These are phyloP conservation scores for Littorina saxatilis DNA, from an alignment of 1,140 invertebrate genomes.

Conservation along the genomic window DNA sequence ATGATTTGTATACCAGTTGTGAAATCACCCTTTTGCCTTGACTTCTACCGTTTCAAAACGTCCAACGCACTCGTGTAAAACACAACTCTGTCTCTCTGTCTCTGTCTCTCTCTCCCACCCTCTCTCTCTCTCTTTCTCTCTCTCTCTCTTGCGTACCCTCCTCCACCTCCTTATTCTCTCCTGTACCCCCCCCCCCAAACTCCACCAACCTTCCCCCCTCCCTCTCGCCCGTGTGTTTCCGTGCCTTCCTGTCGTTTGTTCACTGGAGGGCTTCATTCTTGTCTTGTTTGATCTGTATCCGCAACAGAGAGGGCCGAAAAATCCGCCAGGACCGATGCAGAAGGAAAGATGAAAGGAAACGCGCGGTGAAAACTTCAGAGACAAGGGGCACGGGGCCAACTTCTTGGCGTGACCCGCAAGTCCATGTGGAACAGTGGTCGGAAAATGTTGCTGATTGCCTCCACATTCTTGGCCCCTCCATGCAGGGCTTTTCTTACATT, in stretches of 20 bases:
- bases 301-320: slow-evolving; percentile 8
- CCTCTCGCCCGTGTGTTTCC: background rate
- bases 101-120: background rate
- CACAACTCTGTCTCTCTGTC: slow-evolving; percentile 3
- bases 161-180: background rate
- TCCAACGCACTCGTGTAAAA: no score
- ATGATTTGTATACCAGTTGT: no score
- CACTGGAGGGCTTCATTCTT: background rate
- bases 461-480: background rate
- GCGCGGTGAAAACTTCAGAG: background rate
- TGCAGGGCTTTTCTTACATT: background rate
- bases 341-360: slow-evolving; percentile 16
- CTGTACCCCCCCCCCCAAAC: background rate
- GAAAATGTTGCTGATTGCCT: background rate
- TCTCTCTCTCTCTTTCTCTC: slow-evolving; percentile 19
- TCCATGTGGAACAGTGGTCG: background rate
- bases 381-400: slow-evolving; percentile 2
- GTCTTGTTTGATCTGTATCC: slow-evolving; percentile 12
- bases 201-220: background rate
- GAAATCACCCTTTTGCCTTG: no score
- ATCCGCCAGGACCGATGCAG: background rate
- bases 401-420: slow-evolving; percentile 15
- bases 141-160: slow-evolving; percentile 1
- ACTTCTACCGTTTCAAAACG: no score
- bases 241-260: slow-evolving; percentile 7